phyloP scores from a whole-genome alignment of 1,140 invertebrate genomes.

The Dendroctonus valens region DNA sequence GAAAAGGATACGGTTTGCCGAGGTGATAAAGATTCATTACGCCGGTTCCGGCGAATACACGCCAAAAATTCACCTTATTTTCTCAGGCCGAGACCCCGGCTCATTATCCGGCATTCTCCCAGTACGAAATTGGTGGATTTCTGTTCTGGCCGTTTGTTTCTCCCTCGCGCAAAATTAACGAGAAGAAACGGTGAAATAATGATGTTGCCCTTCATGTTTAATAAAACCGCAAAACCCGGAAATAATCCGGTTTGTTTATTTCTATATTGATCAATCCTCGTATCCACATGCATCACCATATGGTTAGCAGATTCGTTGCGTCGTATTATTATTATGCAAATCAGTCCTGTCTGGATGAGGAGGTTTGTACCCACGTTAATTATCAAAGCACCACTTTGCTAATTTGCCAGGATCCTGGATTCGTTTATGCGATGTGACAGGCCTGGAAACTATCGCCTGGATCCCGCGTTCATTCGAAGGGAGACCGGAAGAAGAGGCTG shows the following conservation, averaged over 20 bases:
- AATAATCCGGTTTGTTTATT: no score
- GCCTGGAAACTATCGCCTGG: no score
- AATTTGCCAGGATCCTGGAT: not conserved
- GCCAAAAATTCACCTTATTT: constrained; percentile 27
- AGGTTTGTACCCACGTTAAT: not conserved
- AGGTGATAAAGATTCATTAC: constrained; percentile 49
- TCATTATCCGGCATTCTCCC: not conserved
- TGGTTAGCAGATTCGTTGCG: constrained; percentile 2
- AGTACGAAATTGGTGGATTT: not conserved
- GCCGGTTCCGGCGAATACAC: constrained; percentile 38
- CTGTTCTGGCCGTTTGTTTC: not conserved
- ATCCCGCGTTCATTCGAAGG: no score
- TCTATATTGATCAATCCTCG: no score
- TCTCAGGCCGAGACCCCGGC: constrained; percentile 1
- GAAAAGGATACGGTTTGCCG: constrained; percentile 47
- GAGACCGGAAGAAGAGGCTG: no score
- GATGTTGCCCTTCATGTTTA: no score
- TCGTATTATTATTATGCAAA: constrained; percentile 1
- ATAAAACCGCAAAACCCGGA: no score
- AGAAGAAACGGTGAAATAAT: not conserved
- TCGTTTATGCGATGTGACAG: no score
- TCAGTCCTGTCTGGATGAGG: not conserved
- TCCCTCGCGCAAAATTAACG: not conserved
- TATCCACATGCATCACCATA: no score
- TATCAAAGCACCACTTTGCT: constrained; percentile 2